Evolutionary conservation across 2,888 invertebrate genomes (phyloP), one percentile per base, ranked within the genome.

Genomic region (Trichopria drosophilae): DNA sequence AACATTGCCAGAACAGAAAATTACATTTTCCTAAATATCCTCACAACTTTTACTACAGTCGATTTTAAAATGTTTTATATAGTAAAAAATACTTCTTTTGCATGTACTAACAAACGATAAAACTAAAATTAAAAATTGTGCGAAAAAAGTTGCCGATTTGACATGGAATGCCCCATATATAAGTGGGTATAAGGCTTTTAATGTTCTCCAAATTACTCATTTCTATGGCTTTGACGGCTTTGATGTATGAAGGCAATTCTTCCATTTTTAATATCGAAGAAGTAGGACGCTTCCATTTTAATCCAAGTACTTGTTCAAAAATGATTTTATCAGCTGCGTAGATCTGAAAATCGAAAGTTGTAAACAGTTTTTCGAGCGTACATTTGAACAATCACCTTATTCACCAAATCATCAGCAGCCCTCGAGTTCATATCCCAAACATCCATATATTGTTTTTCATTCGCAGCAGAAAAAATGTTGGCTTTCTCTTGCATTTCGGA

Each of bases 401-500:
- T 66, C 1, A 83, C 59, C 3, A 84, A 65, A 6, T 74, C 65
- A 29, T 78, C 73, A 0, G 81, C 81, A 53, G 76, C 78, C 35
- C 77, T 71, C 42, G 76, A 75, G 63, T 86, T 85, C 69, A 86
- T 79, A 26, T 82, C 78, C 85, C 85, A 86, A 43, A 86, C 77
- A 34, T 78, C 72, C 55, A 73, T 73, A 59, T 79, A 87, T 65
- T 84, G 85, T 51, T 80, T 81, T 61, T 87, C 82, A 66, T 88
- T 88, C 1, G 77, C 71, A 20, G 66, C 73, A 0, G 85, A 80
- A 62, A 90, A 85, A 61, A 83, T 82, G 53, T 81, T 77, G 0
- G 86, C 82, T 67, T 90, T 89, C n/a, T 79, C 77, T 66, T 88
- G 85, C 40, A 88, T 76, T 13, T 87, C 85, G 3, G 80, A 75